These are phyloP conservation scores for Acromyrmex echinatior DNA, from an alignment of 1,140 invertebrate genomes.

Conservation along the genomic window DNA sequence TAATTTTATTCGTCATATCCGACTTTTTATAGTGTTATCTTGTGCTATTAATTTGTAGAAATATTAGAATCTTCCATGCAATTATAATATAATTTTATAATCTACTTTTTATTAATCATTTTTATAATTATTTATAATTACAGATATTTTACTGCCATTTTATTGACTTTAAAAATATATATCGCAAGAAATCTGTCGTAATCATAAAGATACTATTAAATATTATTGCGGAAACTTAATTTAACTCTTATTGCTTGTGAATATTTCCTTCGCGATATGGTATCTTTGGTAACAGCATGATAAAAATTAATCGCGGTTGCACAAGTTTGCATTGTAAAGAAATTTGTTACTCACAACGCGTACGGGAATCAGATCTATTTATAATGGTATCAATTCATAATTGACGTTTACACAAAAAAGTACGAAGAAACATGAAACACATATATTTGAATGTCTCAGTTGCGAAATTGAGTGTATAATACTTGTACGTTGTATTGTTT, in stretches of 20 bases:
- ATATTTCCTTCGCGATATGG: background rate
- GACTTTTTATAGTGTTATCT: background rate
- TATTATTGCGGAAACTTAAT: background rate
- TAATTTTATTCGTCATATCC: constrained; percentile 24
- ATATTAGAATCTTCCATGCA: background rate
- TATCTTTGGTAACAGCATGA: background rate
- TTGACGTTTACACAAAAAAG: constrained; percentile 28
- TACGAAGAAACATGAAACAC: background rate
- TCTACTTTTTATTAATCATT: background rate
- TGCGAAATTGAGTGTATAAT: background rate
- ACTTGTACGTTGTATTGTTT: background rate
- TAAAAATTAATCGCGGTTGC: constrained; percentile 31
- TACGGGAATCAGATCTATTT: background rate
- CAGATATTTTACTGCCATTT: background rate
- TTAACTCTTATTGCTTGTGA: background rate
- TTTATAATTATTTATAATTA: background rate
- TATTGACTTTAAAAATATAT: background rate
- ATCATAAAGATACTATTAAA: background rate
- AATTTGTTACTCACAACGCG: constrained; percentile 6
- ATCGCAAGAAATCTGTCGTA: background rate
- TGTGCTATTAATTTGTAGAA: background rate
- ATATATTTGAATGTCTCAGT: background rate
- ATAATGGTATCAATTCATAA: constrained; percentile 14
- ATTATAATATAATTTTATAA: background rate
- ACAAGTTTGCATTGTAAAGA: constrained; percentile 8